phyloP scores from a whole-genome alignment of 1,140 invertebrate species.

The Gryllus bimaculatus region DNA sequence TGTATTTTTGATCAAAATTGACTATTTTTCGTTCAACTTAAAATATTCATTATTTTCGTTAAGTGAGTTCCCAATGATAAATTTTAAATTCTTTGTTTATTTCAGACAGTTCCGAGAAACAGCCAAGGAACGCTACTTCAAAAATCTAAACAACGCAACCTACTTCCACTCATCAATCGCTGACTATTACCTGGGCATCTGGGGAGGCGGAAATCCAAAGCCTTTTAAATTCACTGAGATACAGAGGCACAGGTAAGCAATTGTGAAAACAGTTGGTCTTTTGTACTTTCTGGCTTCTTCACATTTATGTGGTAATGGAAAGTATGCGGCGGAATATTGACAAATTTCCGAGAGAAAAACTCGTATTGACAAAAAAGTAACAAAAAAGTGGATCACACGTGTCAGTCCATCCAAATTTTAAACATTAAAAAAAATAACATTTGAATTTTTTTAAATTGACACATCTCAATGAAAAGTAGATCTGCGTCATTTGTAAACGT shows the following conservation, averaged over 20 bases:
- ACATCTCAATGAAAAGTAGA: too few relatives aligned
- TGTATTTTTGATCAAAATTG: too few relatives aligned
- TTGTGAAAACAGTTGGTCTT: not conserved
- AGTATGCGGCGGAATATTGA: too few relatives aligned
- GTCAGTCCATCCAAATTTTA: too few relatives aligned
- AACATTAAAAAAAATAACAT: too few relatives aligned
- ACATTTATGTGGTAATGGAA: too few relatives aligned
- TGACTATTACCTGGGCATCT: constrained; percentile 94
- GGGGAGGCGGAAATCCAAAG: constrained; percentile 88
- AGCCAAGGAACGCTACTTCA: constrained; percentile 90
- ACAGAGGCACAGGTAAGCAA: constrained; percentile 65
- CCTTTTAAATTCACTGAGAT: constrained; percentile 96
- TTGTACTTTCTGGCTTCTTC: not conserved
- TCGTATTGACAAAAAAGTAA: not conserved
- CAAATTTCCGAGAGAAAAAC: not conserved
- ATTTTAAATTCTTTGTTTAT: not conserved
- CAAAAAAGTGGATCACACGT: too few relatives aligned
- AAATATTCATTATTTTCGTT: not conserved
- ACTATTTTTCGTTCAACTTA: too few relatives aligned
- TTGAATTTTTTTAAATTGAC: too few relatives aligned
- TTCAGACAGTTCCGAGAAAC: constrained; percentile 84
- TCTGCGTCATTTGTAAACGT: too few relatives aligned
- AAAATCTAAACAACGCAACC: constrained; percentile 90
- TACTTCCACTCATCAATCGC: constrained; percentile 97
- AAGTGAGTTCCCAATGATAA: not conserved